These are phyloP conservation scores for Blomia tropicalis DNA, from an alignment of 2,888 invertebrate species.

Conservation along the genomic window DNA sequence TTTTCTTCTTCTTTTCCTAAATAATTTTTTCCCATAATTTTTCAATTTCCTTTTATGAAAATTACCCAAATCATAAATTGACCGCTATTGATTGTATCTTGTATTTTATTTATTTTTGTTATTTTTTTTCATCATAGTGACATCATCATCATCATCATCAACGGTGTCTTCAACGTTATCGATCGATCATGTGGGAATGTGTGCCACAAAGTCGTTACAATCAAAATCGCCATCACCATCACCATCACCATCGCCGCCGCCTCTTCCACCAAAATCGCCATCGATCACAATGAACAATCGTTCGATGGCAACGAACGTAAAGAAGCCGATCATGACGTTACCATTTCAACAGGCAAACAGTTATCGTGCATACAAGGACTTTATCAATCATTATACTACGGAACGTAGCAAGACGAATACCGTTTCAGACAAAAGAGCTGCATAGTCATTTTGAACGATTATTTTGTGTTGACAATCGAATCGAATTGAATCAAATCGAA, in stretches of 20 bases:
- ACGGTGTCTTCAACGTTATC: too few relatives aligned
- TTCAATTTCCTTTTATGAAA: neutral
- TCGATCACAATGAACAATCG: too few relatives aligned
- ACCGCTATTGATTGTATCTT: too few relatives aligned
- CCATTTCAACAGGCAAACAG: neutral
- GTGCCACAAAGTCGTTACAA: too few relatives aligned
- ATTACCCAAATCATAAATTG: neutral
- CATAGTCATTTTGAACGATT: neutral
- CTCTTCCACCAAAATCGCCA: too few relatives aligned
- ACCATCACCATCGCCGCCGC: too few relatives aligned
- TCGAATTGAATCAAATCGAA: neutral
- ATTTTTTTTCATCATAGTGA: too few relatives aligned
- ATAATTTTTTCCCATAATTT: too few relatives aligned
- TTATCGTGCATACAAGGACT: slow-evolving; percentile 9
- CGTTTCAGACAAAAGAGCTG: neutral
- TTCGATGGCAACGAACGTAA: neutral
- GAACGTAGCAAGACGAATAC: neutral
- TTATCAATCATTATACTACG: slow-evolving; percentile 5
- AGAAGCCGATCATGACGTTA: neutral
- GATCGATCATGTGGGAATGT: too few relatives aligned
- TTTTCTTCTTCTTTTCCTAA: too few relatives aligned
- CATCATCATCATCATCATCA: neutral
- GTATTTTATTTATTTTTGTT: too few relatives aligned
- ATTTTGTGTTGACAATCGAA: neutral
- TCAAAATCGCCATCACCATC: too few relatives aligned